Conservation (phyloP, 2,797 vertebrate genomes). For the Spea hammondii region DNA sequence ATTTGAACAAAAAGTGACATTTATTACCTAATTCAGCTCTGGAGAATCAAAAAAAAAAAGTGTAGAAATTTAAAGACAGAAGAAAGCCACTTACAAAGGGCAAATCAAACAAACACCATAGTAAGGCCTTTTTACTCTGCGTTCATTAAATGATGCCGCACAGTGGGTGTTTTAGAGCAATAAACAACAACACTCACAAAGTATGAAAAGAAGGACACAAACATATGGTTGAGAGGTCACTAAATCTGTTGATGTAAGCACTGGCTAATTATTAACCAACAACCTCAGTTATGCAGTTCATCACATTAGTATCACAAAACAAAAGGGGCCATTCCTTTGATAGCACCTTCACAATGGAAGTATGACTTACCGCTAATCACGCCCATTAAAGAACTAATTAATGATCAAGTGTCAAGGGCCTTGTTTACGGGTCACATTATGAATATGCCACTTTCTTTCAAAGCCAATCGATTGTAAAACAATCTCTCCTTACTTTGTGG, state of each 20-base stretch:
- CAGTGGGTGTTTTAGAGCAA: slow-evolving; percentile 60
- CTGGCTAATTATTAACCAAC: slow-evolving; percentile 31
- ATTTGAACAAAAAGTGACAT: slow-evolving; percentile 37
- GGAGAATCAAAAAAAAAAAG: background rate
- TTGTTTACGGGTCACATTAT: slow-evolving; percentile 13
- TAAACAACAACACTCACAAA: slow-evolving; percentile 31
- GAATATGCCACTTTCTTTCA: slow-evolving; percentile 20
- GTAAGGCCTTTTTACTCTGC: slow-evolving; percentile 67
- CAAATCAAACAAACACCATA: slow-evolving; percentile 69
- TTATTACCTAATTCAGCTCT: slow-evolving; percentile 38
- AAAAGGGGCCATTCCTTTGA: slow-evolving; percentile 14
- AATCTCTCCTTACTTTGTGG: background rate
- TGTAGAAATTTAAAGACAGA: background rate
- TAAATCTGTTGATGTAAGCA: slow-evolving; percentile 36
- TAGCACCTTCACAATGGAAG: slow-evolving; percentile 40
- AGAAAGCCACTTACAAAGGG: slow-evolving; percentile 26
- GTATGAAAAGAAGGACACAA: slow-evolving; percentile 40
- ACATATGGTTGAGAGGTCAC: slow-evolving; percentile 27
- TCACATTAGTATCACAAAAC: background rate
- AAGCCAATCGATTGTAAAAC: slow-evolving; percentile 25
- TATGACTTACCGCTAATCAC: slow-evolving; percentile 39
- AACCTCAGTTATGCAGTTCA: slow-evolving; percentile 34
- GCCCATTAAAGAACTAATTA: slow-evolving; percentile 45
- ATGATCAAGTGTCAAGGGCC: slow-evolving; percentile 47
- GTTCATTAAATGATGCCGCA: slow-evolving; percentile 69